These are phyloP conservation scores for Hirtodrosophila trivittata DNA, from an alignment of 2,888 invertebrate genomes.

Conservation along the genomic window DNA sequence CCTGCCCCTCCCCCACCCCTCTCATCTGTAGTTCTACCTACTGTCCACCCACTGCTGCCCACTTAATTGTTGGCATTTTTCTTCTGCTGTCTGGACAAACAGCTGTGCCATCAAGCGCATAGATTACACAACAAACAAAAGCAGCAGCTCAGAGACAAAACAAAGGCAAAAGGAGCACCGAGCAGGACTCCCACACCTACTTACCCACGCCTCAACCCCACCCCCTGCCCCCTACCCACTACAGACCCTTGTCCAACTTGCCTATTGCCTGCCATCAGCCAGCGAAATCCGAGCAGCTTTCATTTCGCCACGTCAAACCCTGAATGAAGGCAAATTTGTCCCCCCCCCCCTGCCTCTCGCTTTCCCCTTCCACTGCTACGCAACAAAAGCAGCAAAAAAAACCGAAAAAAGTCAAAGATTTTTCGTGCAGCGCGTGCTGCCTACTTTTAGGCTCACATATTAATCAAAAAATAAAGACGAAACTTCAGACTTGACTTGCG, in stretches of 20 bases:
- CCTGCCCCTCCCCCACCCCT: background rate
- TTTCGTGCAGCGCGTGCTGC: conserved; percentile 35
- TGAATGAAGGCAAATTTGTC: conserved; percentile 77
- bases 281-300: conserved; percentile 73
- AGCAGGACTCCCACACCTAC: conserved; percentile 1
- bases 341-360: conserved; percentile 1
- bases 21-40: background rate
- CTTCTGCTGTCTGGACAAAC: conserved; percentile 74
- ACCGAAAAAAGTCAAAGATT: conserved; percentile 37
- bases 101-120: conserved; percentile 79
- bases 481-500: conserved; percentile 29
- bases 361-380: conserved; percentile 1
- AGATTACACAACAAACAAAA: conserved; percentile 80
- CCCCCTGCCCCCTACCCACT: background rate
- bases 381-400: background rate
- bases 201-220: conserved; percentile 1
- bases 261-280: conserved; percentile 23
- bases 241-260: conserved; percentile 44
- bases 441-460: conserved; percentile 55
- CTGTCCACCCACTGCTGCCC: conserved; percentile 43
- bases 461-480: conserved; percentile 60
- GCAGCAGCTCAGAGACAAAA: conserved; percentile 72
- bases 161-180: conserved; percentile 28
- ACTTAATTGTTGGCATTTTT: conserved; percentile 80
- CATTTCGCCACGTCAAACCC: conserved; percentile 72